A percentile compares a stretch with the other conserved stretches of the same genome.
These are phyloP conservation scores for Nemopilema nomurai DNA, from an alignment of 30 jellyfish, hydroid and myxozoan genomes.

Conservation along the genomic window DNA sequence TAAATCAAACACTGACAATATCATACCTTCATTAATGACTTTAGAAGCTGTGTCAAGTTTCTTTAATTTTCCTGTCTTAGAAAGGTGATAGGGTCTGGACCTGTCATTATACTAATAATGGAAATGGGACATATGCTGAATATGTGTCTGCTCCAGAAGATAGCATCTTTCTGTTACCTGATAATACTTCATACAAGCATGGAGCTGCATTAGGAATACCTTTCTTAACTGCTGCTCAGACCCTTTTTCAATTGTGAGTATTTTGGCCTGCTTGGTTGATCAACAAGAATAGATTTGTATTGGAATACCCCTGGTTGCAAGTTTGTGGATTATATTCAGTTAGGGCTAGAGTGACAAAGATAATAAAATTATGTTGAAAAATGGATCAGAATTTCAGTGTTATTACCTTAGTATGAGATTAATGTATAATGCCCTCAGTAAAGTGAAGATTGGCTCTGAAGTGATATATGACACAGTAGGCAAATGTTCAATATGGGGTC, in stretches of 20 bases:
- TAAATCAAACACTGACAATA: not conserved
- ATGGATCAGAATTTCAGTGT: too few relatives aligned
- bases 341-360: too few relatives aligned
- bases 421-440: too few relatives aligned
- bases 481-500: too few relatives aligned
- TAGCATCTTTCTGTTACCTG: conserved; percentile 32
- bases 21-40: not conserved
- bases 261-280: too few relatives aligned
- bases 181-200: conserved; percentile 37
- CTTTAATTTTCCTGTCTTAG: conserved; percentile 14
- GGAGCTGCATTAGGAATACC: conserved; percentile 81
- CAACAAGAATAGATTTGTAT: too few relatives aligned
- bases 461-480: too few relatives aligned
- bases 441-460: too few relatives aligned
- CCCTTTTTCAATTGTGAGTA: conserved; percentile 57
- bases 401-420: too few relatives aligned
- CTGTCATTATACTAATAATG: conserved; percentile 14
- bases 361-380: too few relatives aligned
- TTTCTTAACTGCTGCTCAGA: conserved; percentile 56
- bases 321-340: too few relatives aligned
- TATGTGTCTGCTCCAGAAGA: conserved; percentile 27
- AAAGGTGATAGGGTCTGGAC: conserved; percentile 82
- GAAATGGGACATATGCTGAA: conserved; percentile 73
- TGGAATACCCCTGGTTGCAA: too few relatives aligned
- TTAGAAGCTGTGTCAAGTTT: not conserved